Evolutionary conservation across 2,888 invertebrate genomes (phyloP), one percentile per base, ranked within the genome.

Genomic region (Cerceris ruficornis): DNA sequence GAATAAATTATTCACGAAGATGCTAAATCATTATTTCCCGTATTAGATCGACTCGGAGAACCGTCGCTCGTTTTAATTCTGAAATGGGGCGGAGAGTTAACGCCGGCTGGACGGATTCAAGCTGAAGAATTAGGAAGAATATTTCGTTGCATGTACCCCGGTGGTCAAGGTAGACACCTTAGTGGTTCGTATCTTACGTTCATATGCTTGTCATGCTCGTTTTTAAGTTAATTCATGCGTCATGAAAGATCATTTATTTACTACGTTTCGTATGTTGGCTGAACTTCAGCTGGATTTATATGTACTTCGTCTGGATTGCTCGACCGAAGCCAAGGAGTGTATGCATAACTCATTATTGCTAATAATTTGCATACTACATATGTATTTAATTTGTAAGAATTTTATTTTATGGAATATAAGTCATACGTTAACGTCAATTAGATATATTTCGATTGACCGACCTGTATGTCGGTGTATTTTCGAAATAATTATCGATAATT

Each of bases 11-110:
- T 15, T 55, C 17, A 11, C 55, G 17, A 8, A 46, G 2, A 75
- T 54, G 49, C 28, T 42, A 46, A 60, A 15, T 70, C 28, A 28
- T 57, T 9, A 11, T 68, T 68, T 17, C 28, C 57, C 43, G 57
- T 50, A 8, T 39, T 94, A 95, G 97, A 98, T 92, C 95, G 95
- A 76, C 96, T 97, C 4, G 96, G 97, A 54, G 98, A 98, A 87
- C 98, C 99, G 0, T 98, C 98, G 0, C 93, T 99, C 77, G 97
- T 99, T 69, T 93, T 99, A 84, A 99, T 99, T 81, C 94, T 99
- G 80, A 99, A 99, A 93, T 99, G 99, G 99, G 99, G 99, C 80
- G 99, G 99, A 59, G 99, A 99, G 93, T 93, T 99, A 90, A 99
- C 99, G 7, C 98, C 99, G 0, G 99, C 99, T 1, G 99, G 99